Base-by-base conservation (phyloP, 2,113 vertebrate genomes). In the Brienomyrus longianalis region DNA sequence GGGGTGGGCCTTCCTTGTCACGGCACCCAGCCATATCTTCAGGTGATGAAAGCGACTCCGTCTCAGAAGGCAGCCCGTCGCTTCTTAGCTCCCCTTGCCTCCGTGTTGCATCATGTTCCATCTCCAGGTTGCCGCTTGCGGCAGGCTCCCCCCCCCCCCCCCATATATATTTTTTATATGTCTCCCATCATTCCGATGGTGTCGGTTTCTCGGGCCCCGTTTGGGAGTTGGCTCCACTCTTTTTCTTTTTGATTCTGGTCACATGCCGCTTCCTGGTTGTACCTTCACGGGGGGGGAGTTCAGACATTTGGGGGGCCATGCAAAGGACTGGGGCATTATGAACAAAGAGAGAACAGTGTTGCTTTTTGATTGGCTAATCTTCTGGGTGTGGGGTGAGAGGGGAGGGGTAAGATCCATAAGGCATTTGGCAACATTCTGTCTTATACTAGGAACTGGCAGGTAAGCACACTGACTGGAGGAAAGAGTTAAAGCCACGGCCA, bases 401-500 rank as follows among this genome's bases (percentile, higher is more conserved):
- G 27, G 62, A 56, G 62, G 62, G 62, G 2, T 66, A 3, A 31
- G 62, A 70, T 31, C 3, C 62, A 70, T 70, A 31, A n/a, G 27
- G 62, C 62, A 31, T 27, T 27, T 66, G n/a, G 62, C 62, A 27
- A 66, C 62, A 27, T 66, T 52, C 51, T 54, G 52, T 54, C 17
- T 52, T 52, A 4, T 21, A 54, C 52, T 54, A 2, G 54, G 54
- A 1, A 21, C 19, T 21, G 54, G 5, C 19, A 56, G 19, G 54
- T 56, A 56, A 56, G 19, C 54, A 56, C 19, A 56, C 21, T 21
- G 54, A 56, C 54, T 56, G 19, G 54, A 56, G 54, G 19, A 56
- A 21, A 56, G 52, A 21, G 54, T 56, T 21, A 56, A 86, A 87
- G 74, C 45, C 90, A 62, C 80, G 89, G 52, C 90, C 92, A 91